Conservation (phyloP, 2,888 invertebrate species). For the Julus scanicus region DNA sequence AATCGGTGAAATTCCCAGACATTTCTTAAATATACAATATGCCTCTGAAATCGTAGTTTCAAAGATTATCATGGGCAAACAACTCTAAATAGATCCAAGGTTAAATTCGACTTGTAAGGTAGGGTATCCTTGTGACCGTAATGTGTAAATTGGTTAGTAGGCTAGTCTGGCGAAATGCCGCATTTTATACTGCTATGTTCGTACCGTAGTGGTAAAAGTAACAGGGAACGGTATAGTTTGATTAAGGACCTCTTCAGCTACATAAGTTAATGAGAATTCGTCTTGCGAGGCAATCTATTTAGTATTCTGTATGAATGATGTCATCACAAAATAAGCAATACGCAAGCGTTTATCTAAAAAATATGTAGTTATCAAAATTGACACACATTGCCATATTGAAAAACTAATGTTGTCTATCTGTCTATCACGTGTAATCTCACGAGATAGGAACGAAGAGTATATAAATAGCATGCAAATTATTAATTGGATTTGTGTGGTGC, state of each 20-base stretch:
- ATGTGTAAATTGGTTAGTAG: too few species aligned
- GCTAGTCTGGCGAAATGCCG: too few species aligned
- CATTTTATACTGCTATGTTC: too few species aligned
- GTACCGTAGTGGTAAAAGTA: too few species aligned
- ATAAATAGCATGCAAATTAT: slow-evolving; percentile 17
- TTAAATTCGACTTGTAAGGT: too few species aligned
- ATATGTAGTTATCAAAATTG: not conserved
- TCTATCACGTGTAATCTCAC: not conserved
- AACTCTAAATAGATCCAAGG: too few species aligned
- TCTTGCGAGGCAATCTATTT: not conserved
- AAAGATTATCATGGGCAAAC: too few species aligned
- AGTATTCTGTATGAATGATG: not conserved
- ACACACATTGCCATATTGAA: not conserved
- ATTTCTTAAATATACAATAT: too few species aligned
- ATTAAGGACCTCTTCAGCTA: not conserved
- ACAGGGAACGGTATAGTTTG: not conserved
- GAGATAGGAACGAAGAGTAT: not conserved
- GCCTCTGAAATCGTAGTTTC: too few species aligned
- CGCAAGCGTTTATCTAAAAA: not conserved
- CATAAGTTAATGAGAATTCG: not conserved
- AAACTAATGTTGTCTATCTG: not conserved
- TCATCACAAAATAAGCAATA: not conserved
- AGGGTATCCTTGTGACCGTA: too few species aligned
- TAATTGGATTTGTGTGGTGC: not conserved
- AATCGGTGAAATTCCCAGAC: too few species aligned